Evolutionary conservation across 30 jellyfish, hydroid and myxozoan genomes (phyloP), one percentile per base, ranked within the genome.

Genomic region (Chrysaora quinquecirrha): DNA sequence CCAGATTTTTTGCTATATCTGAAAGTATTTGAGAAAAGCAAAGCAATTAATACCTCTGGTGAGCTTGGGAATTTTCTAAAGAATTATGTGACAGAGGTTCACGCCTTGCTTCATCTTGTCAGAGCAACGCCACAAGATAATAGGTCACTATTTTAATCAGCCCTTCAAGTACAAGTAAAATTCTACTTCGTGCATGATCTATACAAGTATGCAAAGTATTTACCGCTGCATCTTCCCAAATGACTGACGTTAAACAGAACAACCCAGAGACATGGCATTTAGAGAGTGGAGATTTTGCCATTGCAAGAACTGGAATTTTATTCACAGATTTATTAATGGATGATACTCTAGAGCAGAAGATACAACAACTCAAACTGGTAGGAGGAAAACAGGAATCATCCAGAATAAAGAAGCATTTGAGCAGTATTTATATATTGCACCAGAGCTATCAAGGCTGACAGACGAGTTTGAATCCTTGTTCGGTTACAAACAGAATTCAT

Each of bases 101-200:
- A 50, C 47, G 29, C 31, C 48, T 50, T 74, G 56, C 30, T 74
- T 1, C 86, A 25, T 23, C 86, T 74, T 27, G 29, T 74, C 56
- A 74, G 86, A 74, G 86, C 86, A 21, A 7, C 76, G 29, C 28
- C 76, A 29, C 74, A 74, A 74, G 75, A 54, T 74, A 54, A 54
- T 47, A 23, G 20, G 22, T 14, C n/a, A n/a, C 78, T 74, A 28
- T 73, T 3, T 30, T 6, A 35, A 48, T 18, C 76, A 1, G 85
- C 85, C 76, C 73, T 73, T 16, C 32, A 70, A 70, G 82, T 31
- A 28, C 86, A 74, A 46, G 86, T 74, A 25, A 54, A 74, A 31
- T 54, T 43, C 29, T 74, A 74, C 29, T 74, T 74, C 27, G 82
- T 54, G 30, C 86, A 74, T 27, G 86, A 74, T 34, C 20, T 49